Percentiles rank a stretch among this genome's conserved stretches.
phyloP scores from a whole-genome alignment of 2,888 invertebrate species.

The Stramonita haemastoma region DNA sequence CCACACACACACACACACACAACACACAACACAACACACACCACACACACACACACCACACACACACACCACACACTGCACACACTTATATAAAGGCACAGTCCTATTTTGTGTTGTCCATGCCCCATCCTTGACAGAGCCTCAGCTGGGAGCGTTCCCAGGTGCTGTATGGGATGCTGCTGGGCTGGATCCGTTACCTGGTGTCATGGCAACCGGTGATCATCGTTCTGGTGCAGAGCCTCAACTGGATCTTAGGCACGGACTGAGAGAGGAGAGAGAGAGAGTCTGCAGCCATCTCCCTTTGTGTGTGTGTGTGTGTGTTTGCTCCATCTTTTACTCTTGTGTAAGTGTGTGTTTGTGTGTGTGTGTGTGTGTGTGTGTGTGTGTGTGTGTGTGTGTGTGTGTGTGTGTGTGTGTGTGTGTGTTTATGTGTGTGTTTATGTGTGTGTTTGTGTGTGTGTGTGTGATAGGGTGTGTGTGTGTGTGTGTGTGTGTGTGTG shows the following conservation, averaged over 20 bases:
- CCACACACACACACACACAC: too few relatives aligned
- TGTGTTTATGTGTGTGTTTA: background rate
- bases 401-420: background rate
- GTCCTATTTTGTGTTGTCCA: too few relatives aligned
- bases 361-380: conserved; percentile 8
- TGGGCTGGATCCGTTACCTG: conserved; percentile 98
- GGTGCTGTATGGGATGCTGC: conserved; percentile 95
- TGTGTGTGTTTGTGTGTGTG: background rate
- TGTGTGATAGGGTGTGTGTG: background rate
- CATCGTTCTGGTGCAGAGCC: conserved; percentile 92
- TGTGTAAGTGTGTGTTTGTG: background rate
- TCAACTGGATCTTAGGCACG: conserved; percentile 94
- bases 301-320: background rate
- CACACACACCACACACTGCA: too few relatives aligned
- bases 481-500: background rate
- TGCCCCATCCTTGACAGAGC: conserved; percentile 23
- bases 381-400: background rate
- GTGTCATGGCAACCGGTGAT: conserved; percentile 99
- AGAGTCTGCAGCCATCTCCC: too few relatives aligned
- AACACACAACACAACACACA: too few relatives aligned
- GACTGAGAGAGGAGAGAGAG: conserved; percentile 81
- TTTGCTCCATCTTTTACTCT: background rate
- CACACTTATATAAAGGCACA: too few relatives aligned
- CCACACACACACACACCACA: too few relatives aligned
- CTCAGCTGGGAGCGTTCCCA: conserved; percentile 98